These are phyloP conservation scores for Therioaphis trifolii DNA, from an alignment of 2,888 invertebrate genomes.

Conservation along the genomic window DNA sequence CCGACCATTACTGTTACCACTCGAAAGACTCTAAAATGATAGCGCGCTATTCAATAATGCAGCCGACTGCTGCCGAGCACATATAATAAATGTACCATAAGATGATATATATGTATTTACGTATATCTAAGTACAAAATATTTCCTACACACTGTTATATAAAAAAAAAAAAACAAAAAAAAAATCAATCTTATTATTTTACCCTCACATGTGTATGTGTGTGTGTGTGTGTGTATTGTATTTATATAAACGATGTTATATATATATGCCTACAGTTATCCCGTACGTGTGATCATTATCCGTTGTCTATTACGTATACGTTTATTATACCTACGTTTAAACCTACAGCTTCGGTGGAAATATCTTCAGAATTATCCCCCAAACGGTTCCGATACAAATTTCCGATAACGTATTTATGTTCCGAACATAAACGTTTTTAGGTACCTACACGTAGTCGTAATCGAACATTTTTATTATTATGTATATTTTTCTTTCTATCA, in stretches of 20 bases:
- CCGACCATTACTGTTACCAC: too few relatives aligned
- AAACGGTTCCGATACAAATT: neutral
- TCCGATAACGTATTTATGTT: slow-evolving; percentile 4
- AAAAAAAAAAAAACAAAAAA: neutral
- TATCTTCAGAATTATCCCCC: slow-evolving; percentile 18
- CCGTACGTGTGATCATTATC: slow-evolving; percentile 14
- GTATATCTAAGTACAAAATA: too few relatives aligned
- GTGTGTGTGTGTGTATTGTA: neutral
- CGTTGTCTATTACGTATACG: neutral
- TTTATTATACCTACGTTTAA: neutral
- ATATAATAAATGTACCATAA: too few relatives aligned
- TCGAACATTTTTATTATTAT: neutral
- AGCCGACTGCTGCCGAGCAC: too few relatives aligned
- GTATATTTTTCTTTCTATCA: too few relatives aligned
- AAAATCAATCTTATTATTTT: neutral
- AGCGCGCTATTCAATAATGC: too few relatives aligned
- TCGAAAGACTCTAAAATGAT: too few relatives aligned
- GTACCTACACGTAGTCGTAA: neutral
- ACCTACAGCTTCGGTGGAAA: neutral
- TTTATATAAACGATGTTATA: neutral
- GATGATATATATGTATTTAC: too few relatives aligned
- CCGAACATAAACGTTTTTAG: neutral
- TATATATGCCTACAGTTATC: neutral
- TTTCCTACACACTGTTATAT: neutral
- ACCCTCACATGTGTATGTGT: neutral